These are phyloP conservation scores for Lutra lutra DNA, from an alignment of 2,797 vertebrate genomes.

Conservation along the genomic window DNA sequence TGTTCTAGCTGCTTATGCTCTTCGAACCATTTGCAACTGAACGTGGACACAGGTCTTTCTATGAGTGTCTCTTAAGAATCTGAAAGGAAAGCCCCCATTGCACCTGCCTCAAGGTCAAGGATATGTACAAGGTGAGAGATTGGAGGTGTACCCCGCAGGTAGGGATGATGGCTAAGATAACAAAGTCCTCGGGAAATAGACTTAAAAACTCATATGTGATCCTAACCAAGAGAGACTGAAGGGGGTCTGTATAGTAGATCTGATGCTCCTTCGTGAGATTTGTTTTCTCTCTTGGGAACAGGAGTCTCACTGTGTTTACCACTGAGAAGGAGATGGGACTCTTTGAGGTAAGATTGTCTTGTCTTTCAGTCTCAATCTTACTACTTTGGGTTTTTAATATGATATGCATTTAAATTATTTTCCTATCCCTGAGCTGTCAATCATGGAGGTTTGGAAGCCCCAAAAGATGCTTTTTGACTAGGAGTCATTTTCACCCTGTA, in stretches of 20 bases:
- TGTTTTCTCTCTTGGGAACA: background rate
- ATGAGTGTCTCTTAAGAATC: background rate
- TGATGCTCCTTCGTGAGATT: background rate
- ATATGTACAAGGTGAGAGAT: background rate
- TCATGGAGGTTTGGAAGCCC: background rate
- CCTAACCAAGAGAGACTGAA: background rate
- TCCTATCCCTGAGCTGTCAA: background rate
- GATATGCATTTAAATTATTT: background rate
- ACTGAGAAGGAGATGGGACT: background rate
- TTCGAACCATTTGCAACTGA: background rate
- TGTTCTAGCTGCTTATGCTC: background rate
- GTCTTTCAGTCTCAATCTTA: background rate
- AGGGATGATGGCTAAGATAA: background rate
- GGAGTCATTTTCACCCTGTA: background rate
- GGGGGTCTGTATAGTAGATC: background rate
- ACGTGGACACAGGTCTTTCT: background rate
- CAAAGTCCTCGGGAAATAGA: background rate
- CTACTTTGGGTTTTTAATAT: background rate
- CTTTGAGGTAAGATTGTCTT: background rate
- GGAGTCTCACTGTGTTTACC: background rate
- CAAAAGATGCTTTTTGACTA: background rate
- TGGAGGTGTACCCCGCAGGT: too few relatives aligned
- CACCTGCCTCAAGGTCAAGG: background rate
- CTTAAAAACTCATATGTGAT: background rate
- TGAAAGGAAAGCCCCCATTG: background rate